Evolutionary conservation across 2,888 invertebrate genomes (phyloP).

Genomic region (Thecophora atra): DNA sequence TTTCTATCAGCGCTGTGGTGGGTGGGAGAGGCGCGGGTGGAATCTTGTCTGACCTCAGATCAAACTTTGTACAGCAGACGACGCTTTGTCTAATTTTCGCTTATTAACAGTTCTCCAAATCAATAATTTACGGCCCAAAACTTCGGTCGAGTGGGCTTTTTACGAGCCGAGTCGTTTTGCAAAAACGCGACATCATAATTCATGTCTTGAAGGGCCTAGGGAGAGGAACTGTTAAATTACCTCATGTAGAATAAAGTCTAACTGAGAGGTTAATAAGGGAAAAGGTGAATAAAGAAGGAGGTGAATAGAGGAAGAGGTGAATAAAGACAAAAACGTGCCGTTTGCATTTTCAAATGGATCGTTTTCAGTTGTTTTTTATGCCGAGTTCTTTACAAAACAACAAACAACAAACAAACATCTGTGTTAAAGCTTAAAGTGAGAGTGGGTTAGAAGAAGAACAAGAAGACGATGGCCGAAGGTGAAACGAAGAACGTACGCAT

Average conservation of each 20-base stretch:
- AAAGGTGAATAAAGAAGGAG: conserved; percentile 5
- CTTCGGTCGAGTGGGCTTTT: conserved; percentile 39
- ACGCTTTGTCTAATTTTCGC: conserved; percentile 10
- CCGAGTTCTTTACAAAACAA: conserved; percentile 2
- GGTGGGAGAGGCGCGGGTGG: too few relatives aligned
- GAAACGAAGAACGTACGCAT: too few relatives aligned
- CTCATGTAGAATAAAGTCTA: not conserved
- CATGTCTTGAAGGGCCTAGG: conserved; percentile 33
- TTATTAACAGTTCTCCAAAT: conserved; percentile 9
- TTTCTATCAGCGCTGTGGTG: not conserved
- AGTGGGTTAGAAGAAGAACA: too few relatives aligned
- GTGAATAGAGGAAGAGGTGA: not conserved
- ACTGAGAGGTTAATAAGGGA: not conserved
- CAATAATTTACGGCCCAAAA: conserved; percentile 25
- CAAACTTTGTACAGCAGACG: too few relatives aligned
- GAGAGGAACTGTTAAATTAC: not conserved
- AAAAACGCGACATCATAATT: conserved; percentile 37
- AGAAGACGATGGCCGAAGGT: too few relatives aligned
- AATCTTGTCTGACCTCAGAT: too few relatives aligned
- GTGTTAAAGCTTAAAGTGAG: too few relatives aligned
- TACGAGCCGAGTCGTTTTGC: conserved; percentile 11
- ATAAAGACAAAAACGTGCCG: conserved; percentile 39
- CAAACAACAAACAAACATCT: not conserved
- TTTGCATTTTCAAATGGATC: conserved; percentile 39
- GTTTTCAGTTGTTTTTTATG: conserved; percentile 28